Conservation (phyloP, 1,140 invertebrate genomes). For the Myzus persicae region DNA sequence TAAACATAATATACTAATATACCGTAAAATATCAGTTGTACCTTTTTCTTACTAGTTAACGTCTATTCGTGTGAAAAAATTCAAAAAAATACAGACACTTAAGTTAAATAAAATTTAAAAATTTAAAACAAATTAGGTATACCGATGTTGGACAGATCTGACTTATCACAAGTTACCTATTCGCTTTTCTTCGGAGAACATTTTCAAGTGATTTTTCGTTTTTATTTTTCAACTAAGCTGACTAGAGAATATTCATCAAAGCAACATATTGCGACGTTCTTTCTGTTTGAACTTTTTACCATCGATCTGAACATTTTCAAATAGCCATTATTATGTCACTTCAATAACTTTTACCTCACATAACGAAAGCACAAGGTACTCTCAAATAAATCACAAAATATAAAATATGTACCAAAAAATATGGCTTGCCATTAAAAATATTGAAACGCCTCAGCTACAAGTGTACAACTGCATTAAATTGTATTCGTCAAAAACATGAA, state of each 20-base stretch:
- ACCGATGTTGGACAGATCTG: not conserved
- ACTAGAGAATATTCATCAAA: not conserved
- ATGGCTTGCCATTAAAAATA: not conserved
- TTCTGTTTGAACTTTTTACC: not conserved
- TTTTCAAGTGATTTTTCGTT: not conserved
- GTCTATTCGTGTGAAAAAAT: too few species aligned
- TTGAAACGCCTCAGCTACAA: not conserved
- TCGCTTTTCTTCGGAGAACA: not conserved
- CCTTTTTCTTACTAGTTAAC: not conserved
- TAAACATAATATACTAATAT: not conserved
- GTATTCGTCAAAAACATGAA: too few species aligned
- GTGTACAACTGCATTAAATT: too few species aligned
- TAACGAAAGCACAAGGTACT: not conserved
- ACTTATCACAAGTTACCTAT: not conserved
- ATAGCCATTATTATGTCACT: not conserved
- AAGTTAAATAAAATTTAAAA: not conserved
- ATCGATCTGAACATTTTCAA: not conserved
- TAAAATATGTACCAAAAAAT: not conserved
- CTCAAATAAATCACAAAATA: not conserved
- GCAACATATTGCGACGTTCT: not conserved
- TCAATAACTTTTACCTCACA: too few species aligned
- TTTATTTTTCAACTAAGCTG: not conserved
- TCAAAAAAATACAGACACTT: too few species aligned
- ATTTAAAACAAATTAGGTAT: not conserved
- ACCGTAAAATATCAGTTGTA: not conserved